These are phyloP conservation scores for Progne subis DNA, from an alignment of 2,113 vertebrate species.

Conservation along the genomic window DNA sequence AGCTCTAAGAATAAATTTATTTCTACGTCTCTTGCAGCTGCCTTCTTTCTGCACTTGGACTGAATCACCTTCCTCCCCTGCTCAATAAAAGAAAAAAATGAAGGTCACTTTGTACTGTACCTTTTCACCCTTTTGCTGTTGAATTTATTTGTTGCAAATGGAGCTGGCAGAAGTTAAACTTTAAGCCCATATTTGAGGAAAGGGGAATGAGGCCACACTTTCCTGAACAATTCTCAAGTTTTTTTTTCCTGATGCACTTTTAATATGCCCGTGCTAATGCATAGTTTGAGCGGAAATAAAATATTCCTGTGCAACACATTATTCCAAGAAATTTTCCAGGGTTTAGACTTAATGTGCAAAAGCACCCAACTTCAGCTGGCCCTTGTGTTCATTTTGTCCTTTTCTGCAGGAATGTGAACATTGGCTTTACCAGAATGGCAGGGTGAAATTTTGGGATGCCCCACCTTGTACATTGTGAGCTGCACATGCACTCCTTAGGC, in stretches of 20 bases:
- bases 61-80: neutral
- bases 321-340: neutral
- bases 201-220: neutral
- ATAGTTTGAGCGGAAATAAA: neutral
- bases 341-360: neutral
- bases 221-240: neutral
- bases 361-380: neutral
- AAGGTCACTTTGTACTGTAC: constrained; percentile 30
- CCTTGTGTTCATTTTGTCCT: neutral
- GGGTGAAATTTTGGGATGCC: neutral
- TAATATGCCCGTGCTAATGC: neutral
- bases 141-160: neutral
- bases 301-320: neutral
- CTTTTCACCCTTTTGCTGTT: neutral
- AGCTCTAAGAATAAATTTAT: neutral
- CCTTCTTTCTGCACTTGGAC: neutral
- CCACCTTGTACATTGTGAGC: too few species aligned
- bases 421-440: rapidly evolving
- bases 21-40: neutral
- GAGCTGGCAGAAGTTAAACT: constrained; percentile 49
- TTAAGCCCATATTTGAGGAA: neutral
- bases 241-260: neutral
- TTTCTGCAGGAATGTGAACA: neutral
- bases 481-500: rapidly evolving
- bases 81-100: neutral